A percentile compares a stretch with the other conserved stretches of the same genome.
Evolutionary conservation across 2,113 vertebrate genomes (phyloP).

Genomic region (Rhabdornis inornatus): DNA sequence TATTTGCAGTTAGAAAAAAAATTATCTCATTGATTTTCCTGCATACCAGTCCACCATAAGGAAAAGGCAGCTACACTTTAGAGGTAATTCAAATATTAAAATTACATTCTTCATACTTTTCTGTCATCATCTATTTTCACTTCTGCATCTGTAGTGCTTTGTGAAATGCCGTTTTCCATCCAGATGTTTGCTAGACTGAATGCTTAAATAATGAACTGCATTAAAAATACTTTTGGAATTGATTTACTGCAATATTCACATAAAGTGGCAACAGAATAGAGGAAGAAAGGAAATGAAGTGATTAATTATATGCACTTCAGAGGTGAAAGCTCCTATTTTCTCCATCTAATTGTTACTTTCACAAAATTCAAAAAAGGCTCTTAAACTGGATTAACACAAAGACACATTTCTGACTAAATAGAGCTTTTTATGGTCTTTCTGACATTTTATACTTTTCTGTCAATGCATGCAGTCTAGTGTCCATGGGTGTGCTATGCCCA

Average conservation of each 20-base stretch:
- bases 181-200: neutral
- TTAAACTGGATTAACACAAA: neutral
- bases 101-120: neutral
- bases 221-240: neutral
- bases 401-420: neutral
- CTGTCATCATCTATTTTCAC: neutral
- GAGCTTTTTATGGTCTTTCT: neutral
- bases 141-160: neutral
- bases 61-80: neutral
- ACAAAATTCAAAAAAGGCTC: neutral
- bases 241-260: neutral
- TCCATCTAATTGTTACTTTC: neutral
- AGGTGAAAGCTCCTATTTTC: neutral
- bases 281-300: neutral
- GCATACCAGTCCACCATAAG: neutral
- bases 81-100: neutral
- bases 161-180: neutral
- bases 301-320: neutral
- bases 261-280: neutral
- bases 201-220: neutral
- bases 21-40: neutral
- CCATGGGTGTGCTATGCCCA: neutral
- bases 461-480: neutral
- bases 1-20: neutral
- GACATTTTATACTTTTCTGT: neutral